Evolutionary conservation across 2,797 vertebrate species (phyloP).

Genomic region (Iguana delicatissima): DNA sequence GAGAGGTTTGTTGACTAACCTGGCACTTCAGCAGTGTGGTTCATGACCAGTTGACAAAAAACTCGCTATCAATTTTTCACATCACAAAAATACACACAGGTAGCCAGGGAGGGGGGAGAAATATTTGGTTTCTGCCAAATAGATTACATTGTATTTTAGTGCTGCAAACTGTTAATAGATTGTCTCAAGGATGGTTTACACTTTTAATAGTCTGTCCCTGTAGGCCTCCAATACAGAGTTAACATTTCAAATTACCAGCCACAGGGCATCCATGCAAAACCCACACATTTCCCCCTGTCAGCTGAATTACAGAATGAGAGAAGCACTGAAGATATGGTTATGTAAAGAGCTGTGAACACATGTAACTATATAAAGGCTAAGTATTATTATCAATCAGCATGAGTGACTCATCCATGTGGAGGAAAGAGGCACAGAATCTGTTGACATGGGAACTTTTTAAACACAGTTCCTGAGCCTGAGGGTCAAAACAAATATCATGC

Average conservation of each 20-base stretch:
- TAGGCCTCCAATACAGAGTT: neutral
- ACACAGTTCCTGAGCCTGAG: neutral
- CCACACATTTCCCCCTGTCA: neutral
- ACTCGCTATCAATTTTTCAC: neutral
- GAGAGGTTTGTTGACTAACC: neutral
- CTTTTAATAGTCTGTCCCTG: neutral
- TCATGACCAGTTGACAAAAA: neutral
- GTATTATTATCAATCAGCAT: neutral
- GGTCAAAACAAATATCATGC: neutral
- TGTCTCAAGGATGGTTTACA: neutral
- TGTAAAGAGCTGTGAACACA: neutral
- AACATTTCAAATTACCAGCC: neutral
- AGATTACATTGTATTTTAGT: neutral
- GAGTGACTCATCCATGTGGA: neutral
- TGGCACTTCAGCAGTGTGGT: slow-evolving; percentile 4
- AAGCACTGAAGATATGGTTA: neutral
- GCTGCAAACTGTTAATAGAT: neutral
- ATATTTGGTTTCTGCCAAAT: neutral
- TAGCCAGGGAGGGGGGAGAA: neutral
- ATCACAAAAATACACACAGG: neutral
- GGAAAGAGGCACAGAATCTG: neutral
- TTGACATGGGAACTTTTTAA: neutral
- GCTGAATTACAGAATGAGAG: neutral
- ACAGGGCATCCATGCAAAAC: neutral
- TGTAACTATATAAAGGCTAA: neutral